Percentiles rank a stretch among this genome's conserved stretches.
phyloP scores from a whole-genome alignment of 2,888 invertebrate species.

The Tribolium freemani region DNA sequence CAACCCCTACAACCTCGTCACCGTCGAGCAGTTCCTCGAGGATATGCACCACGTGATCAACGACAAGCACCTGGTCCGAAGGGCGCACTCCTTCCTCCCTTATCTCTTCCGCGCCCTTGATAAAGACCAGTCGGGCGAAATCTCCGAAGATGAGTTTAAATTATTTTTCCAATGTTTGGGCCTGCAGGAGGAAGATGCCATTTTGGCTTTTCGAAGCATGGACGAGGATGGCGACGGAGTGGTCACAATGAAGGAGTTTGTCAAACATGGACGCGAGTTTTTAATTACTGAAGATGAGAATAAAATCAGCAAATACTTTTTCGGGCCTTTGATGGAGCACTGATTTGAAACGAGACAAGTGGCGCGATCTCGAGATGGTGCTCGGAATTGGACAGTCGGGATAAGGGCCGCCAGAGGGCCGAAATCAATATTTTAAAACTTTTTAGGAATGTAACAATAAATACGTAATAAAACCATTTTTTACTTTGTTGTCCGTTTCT shows the following conservation, averaged over 20 bases:
- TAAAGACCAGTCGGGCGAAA: constrained; percentile 82
- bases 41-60: constrained; percentile 88
- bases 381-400: too few relatives aligned
- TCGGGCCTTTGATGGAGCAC: constrained; percentile 82
- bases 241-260: constrained; percentile 82
- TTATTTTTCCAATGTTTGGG: constrained; percentile 86
- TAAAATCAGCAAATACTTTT: constrained; percentile 86
- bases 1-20: constrained; percentile 85
- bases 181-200: constrained; percentile 80
- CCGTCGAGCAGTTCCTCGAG: constrained; percentile 84
- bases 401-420: too few relatives aligned
- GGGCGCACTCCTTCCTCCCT: constrained; percentile 83
- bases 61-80: constrained; percentile 80
- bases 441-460: background rate
- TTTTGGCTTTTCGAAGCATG: constrained; percentile 83
- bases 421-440: background rate
- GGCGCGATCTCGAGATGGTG: too few relatives aligned
- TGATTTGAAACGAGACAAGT: constrained; percentile 51
- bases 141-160: constrained; percentile 86
- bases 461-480: constrained; percentile 13
- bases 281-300: constrained; percentile 83
- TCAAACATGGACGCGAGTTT: constrained; percentile 84
- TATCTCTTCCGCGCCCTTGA: constrained; percentile 89
- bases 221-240: constrained; percentile 86
- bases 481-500: background rate